These are phyloP conservation scores for Eclectus roratus DNA, from an alignment of 2,113 vertebrate genomes.

Conservation along the genomic window DNA sequence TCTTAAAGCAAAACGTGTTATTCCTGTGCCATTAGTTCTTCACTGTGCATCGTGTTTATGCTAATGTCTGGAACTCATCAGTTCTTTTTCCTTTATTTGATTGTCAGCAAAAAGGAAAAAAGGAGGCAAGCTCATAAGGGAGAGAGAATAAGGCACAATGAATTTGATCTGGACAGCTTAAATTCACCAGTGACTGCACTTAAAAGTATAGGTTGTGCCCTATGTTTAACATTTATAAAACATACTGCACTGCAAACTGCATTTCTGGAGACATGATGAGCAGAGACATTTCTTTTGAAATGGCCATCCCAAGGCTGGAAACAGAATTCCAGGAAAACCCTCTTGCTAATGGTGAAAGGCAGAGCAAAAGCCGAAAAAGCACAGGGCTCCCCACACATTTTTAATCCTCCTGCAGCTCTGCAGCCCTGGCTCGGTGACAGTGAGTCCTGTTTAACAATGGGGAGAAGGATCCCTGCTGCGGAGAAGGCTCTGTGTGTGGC, in stretches of 20 bases:
- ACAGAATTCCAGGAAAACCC: slow-evolving; percentile 28
- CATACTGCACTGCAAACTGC: neutral
- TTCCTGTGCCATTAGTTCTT: slow-evolving; percentile 25
- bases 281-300: neutral
- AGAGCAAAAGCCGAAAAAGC: neutral
- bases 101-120: neutral
- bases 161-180: neutral
- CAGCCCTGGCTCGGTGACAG: slow-evolving; percentile 3
- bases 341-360: neutral
- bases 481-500: slow-evolving; percentile 32
- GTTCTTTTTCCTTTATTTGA: slow-evolving; percentile 10
- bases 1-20: slow-evolving; percentile 60
- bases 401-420: neutral
- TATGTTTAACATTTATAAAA: neutral
- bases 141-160: neutral
- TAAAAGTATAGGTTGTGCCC: neutral
- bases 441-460: neutral
- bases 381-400: neutral
- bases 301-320: neutral
- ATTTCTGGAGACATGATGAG: neutral
- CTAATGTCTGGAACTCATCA: slow-evolving; percentile 62
- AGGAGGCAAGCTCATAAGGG: neutral
- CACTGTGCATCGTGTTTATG: slow-evolving; percentile 26
- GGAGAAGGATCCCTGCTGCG: neutral
- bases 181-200: neutral